These are phyloP conservation scores for Scaptomyza tumidula DNA, from an alignment of 2,888 invertebrate species.

Conservation along the genomic window DNA sequence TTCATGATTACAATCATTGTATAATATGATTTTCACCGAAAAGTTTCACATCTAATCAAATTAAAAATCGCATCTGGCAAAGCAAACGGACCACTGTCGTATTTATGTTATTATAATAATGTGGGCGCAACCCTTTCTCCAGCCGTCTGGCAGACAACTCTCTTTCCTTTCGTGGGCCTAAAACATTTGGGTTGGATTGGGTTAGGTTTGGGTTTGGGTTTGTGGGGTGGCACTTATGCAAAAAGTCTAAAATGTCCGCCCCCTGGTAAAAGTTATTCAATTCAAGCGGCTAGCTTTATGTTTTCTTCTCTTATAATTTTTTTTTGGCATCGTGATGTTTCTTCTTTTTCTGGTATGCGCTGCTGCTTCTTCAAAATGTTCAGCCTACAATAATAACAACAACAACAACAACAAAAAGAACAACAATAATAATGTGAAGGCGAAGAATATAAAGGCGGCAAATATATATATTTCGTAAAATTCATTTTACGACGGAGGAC, in stretches of 20 bases:
- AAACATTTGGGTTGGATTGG: background rate
- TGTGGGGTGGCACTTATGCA: slow-evolving; percentile 47
- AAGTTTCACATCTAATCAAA: background rate
- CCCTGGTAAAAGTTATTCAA: slow-evolving; percentile 63
- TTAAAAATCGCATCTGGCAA: background rate
- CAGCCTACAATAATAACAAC: slow-evolving; percentile 22
- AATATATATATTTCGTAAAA: slow-evolving; percentile 68
- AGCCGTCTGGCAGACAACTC: slow-evolving; percentile 55
- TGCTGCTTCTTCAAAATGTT: slow-evolving; percentile 17
- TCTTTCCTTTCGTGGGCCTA: slow-evolving; percentile 24
- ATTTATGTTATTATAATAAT: slow-evolving; percentile 41
- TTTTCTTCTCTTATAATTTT: slow-evolving; percentile 25
- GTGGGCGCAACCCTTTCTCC: slow-evolving; percentile 61
- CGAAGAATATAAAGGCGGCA: background rate
- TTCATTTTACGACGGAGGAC: slow-evolving; percentile 73
- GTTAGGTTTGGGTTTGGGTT: background rate
- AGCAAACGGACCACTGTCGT: background rate
- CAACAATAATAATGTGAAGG: slow-evolving; percentile 5
- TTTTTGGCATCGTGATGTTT: slow-evolving; percentile 6
- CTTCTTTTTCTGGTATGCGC: slow-evolving; percentile 6
- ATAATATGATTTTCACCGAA: background rate
- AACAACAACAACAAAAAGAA: background rate
- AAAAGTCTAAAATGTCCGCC: slow-evolving; percentile 27
- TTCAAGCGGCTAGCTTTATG: slow-evolving; percentile 42
- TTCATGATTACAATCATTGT: background rate